phyloP scores from a whole-genome alignment of 2,113 vertebrate genomes.

The Poeciliopsis occidentalis region DNA sequence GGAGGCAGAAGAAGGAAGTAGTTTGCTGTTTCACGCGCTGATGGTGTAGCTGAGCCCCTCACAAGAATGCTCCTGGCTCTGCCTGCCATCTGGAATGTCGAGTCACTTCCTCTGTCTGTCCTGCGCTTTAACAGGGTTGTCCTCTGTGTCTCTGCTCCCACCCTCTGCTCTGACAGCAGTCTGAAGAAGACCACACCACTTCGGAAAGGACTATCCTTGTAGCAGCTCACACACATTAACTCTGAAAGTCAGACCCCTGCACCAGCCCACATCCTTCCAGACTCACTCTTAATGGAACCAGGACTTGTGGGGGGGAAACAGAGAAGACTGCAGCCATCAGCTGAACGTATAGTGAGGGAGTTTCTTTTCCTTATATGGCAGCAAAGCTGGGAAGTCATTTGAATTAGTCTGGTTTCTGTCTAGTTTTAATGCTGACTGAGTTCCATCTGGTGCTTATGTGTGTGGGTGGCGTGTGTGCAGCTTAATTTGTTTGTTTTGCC shows the following conservation, averaged over 20 bases:
- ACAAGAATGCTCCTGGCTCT: constrained; percentile 74
- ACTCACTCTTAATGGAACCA: constrained; percentile 56
- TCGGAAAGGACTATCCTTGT: constrained; percentile 44
- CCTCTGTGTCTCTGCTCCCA: constrained; percentile 57
- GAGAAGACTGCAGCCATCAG: constrained; percentile 75
- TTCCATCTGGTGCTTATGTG: constrained; percentile 48
- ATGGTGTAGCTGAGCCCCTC: constrained; percentile 73
- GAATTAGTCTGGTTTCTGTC: constrained; percentile 79
- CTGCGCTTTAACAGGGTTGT: constrained; percentile 54
- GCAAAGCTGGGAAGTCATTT: constrained; percentile 79
- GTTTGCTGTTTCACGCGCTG: constrained; percentile 69
- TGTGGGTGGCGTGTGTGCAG: constrained; percentile 41
- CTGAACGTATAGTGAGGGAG: constrained; percentile 71
- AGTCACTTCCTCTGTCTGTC: constrained; percentile 78
- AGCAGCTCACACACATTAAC: constrained; percentile 53
- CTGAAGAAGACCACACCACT: constrained; percentile 46
- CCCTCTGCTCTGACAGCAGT: constrained; percentile 61
- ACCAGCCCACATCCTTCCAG: constrained; percentile 42
- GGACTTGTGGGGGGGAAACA: constrained; percentile 41
- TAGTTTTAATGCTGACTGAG: constrained; percentile 71
- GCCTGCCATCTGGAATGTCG: constrained; percentile 74
- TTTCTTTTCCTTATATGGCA: constrained; percentile 79
- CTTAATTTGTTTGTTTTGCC: constrained; percentile 66
- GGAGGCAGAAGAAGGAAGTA: constrained; percentile 52
- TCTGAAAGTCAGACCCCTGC: constrained; percentile 53